Percentiles rank a stretch among this genome's conserved stretches.
Conservation (phyloP, 1,140 invertebrate species). For the Rhyzopertha dominica region DNA sequence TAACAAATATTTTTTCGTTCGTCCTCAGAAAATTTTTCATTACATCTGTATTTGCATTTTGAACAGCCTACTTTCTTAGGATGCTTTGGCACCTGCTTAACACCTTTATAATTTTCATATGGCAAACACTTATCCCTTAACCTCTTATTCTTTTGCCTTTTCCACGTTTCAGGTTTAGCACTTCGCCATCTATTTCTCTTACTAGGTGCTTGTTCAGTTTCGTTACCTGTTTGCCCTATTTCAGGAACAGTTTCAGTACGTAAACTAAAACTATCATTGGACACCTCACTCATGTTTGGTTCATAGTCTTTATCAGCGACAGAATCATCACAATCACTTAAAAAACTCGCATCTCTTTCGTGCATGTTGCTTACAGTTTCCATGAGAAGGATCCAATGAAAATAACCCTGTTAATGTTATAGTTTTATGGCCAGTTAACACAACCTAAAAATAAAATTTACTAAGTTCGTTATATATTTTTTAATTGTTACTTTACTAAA, state of each 20-base stretch:
- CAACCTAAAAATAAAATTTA: too few relatives aligned
- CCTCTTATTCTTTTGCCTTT: conserved; percentile 4
- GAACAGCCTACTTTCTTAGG: neutral
- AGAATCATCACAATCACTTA: conserved; percentile 5
- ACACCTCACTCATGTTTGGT: conserved; percentile 1
- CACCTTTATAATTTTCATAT: conserved; percentile 3
- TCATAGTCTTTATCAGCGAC: conserved; percentile 3
- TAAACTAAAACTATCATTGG: neutral
- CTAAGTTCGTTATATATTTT: too few relatives aligned
- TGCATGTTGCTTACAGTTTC: too few relatives aligned
- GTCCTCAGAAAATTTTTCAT: neutral
- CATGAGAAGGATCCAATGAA: too few relatives aligned
- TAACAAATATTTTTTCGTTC: conserved; percentile 1
- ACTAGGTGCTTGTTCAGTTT: neutral
- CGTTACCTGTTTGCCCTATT: neutral
- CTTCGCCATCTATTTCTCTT: conserved; percentile 1
- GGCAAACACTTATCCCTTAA: neutral
- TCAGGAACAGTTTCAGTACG: neutral
- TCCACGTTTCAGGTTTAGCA: conserved; percentile 5
- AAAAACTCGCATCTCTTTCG: neutral
- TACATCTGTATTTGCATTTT: conserved; percentile 1
- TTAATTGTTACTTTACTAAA: too few relatives aligned
- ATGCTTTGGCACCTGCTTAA: neutral
- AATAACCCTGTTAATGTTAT: too few relatives aligned
- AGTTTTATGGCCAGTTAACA: too few relatives aligned